Percentiles rank a stretch among this genome's conserved stretches.
These are phyloP conservation scores for Paracentrotus lividus DNA, from an alignment of 53 echinoderm and acorn worm genomes.

Conservation along the genomic window DNA sequence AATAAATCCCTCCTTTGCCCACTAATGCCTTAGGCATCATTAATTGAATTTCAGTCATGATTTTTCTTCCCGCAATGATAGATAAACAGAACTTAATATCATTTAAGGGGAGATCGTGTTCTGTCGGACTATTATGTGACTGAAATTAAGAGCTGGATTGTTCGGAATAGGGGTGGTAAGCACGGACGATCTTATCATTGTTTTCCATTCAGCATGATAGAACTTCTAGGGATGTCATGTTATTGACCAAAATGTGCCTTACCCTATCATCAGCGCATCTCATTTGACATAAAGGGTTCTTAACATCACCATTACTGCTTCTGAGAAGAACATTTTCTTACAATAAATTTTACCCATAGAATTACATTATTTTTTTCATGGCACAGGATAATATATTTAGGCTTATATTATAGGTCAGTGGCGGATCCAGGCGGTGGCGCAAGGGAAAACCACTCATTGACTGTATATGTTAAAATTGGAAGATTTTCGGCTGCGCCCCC, in stretches of 20 bases:
- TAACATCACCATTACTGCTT: too few relatives aligned
- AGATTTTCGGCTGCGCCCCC: too few relatives aligned
- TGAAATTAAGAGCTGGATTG: background rate
- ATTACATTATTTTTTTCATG: too few relatives aligned
- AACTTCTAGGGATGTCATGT: background rate
- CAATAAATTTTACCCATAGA: too few relatives aligned
- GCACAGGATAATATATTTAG: too few relatives aligned
- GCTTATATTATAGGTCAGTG: too few relatives aligned
- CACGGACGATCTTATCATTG: background rate
- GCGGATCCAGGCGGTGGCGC: too few relatives aligned
- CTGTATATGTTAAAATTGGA: too few relatives aligned
- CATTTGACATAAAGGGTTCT: background rate
- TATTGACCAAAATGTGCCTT: background rate
- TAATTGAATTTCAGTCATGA: conserved; percentile 31
- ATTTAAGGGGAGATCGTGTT: background rate
- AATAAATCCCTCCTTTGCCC: background rate
- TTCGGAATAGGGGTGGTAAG: background rate
- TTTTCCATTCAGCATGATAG: background rate
- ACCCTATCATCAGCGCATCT: background rate
- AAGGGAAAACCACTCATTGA: too few relatives aligned
- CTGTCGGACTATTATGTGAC: background rate
- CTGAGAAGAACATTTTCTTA: too few relatives aligned
- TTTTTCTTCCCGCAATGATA: conserved; percentile 15
- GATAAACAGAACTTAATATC: background rate
- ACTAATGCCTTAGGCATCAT: conserved; percentile 11